These are phyloP conservation scores for Mayetiola destructor DNA, from an alignment of 2,888 invertebrate species.

Conservation along the genomic window DNA sequence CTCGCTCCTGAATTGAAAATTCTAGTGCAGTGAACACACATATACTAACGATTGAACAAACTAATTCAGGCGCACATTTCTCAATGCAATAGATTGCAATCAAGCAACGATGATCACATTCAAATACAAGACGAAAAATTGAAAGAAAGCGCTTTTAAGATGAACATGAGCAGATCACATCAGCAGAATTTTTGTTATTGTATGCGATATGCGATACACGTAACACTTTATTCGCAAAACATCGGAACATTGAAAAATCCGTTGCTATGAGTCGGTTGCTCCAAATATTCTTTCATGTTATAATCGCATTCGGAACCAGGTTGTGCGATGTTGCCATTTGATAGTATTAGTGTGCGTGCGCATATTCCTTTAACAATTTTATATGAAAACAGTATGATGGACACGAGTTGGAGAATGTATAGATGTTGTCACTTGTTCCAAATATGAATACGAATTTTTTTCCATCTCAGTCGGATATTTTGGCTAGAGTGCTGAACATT, in stretches of 20 bases:
- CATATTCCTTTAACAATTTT: background rate
- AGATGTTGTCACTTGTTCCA: background rate
- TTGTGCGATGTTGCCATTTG: background rate
- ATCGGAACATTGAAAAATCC: background rate
- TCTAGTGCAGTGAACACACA: too few species aligned
- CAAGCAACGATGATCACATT: too few species aligned
- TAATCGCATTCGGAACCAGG: background rate
- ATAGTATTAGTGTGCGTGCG: slow-evolving; percentile 5
- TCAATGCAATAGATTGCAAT: too few species aligned
- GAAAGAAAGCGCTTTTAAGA: too few species aligned
- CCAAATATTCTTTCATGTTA: too few species aligned
- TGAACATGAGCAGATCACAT: too few species aligned
- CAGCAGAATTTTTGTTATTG: too few species aligned
- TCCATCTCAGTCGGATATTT: slow-evolving; percentile 4
- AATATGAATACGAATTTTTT: background rate
- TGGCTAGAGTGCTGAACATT: background rate
- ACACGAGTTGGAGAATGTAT: background rate
- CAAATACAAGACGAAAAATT: too few species aligned
- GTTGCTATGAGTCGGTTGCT: background rate
- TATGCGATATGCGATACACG: too few species aligned
- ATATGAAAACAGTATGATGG: background rate
- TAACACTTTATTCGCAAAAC: background rate
- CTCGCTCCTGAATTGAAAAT: too few species aligned
- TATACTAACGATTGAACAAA: too few species aligned
- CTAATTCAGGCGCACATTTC: too few species aligned